Conservation (phyloP, 1,140 invertebrate species). For the Eupristina koningsbergeri region DNA sequence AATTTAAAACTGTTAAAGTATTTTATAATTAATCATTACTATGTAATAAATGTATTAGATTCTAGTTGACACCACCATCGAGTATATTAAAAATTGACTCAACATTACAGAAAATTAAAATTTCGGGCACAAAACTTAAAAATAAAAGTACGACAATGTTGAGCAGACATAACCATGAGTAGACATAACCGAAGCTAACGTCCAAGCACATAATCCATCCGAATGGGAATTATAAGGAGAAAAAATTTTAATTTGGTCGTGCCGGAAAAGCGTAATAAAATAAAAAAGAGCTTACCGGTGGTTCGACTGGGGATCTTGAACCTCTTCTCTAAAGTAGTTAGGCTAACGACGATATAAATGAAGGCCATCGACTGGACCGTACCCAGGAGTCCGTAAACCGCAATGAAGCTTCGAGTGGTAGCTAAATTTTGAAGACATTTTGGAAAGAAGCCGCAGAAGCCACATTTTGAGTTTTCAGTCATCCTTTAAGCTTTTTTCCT, state of each 20-base stretch:
- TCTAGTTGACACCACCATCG: too few species aligned
- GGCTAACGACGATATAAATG: slow-evolving; percentile 79
- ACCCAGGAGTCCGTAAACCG: slow-evolving; percentile 78
- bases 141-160: neutral
- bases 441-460: slow-evolving; percentile 77
- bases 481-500: slow-evolving; percentile 55
- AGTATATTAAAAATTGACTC: too few species aligned
- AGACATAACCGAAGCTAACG: neutral
- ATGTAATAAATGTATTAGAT: too few species aligned
- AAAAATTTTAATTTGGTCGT: neutral
- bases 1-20: too few species aligned
- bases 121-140: neutral
- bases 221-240: neutral
- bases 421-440: slow-evolving; percentile 78
- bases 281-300: slow-evolving; percentile 73
- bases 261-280: neutral
- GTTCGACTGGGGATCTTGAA: slow-evolving; percentile 82
- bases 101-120: neutral
- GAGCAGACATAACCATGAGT: neutral
- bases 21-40: too few species aligned
- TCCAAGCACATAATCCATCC: too few species aligned
- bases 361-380: slow-evolving; percentile 82
- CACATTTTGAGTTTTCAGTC: slow-evolving; percentile 72
- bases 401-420: slow-evolving; percentile 77
- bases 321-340: slow-evolving; percentile 81